A percentile compares a stretch with the other conserved stretches of the same genome.
Evolutionary conservation across 2,888 invertebrate species (phyloP).

Genomic region (Diogma glabrata): DNA sequence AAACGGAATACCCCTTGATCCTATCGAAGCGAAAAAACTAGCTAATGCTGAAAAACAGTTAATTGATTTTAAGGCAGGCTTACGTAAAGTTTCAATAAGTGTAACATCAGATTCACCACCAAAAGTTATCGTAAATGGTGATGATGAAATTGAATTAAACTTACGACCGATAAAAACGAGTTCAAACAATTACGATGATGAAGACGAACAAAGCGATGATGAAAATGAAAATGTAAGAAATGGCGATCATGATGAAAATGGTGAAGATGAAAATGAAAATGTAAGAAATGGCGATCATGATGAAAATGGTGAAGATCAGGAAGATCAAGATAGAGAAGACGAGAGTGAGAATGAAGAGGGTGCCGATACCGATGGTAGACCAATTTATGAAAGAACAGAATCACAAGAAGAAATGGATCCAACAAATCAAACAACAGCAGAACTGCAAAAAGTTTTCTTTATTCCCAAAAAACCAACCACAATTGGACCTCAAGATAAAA

Average conservation of each 20-base stretch:
- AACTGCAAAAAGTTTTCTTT: slow-evolving; percentile 24
- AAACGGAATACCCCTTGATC: neutral
- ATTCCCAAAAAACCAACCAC: neutral
- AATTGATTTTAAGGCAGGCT: neutral
- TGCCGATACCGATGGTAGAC: slow-evolving; percentile 21
- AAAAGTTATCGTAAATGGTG: neutral
- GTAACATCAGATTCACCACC: neutral
- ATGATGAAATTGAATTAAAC: neutral
- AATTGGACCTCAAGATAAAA: slow-evolving; percentile 27
- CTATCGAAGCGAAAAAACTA: slow-evolving; percentile 20
- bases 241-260: slow-evolving; percentile 26
- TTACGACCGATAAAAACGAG: slow-evolving; percentile 5
- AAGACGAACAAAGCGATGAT: slow-evolving; percentile 26
- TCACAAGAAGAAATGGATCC: slow-evolving; percentile 23
- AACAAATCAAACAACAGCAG: slow-evolving; percentile 18
- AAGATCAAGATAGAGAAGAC: slow-evolving; percentile 18
- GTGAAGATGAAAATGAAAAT: slow-evolving; percentile 23
- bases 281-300: slow-evolving; percentile 24
- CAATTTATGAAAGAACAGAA: slow-evolving; percentile 14
- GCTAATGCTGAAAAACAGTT: neutral
- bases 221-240: slow-evolving; percentile 27
- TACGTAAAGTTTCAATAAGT: neutral
- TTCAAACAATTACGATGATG: slow-evolving; percentile 16
- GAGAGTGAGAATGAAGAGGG: slow-evolving; percentile 17
- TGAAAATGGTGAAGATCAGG: slow-evolving; percentile 23